These are phyloP conservation scores for Ceratotherium simum DNA, from an alignment of 2,113 vertebrate species.

Conservation along the genomic window DNA sequence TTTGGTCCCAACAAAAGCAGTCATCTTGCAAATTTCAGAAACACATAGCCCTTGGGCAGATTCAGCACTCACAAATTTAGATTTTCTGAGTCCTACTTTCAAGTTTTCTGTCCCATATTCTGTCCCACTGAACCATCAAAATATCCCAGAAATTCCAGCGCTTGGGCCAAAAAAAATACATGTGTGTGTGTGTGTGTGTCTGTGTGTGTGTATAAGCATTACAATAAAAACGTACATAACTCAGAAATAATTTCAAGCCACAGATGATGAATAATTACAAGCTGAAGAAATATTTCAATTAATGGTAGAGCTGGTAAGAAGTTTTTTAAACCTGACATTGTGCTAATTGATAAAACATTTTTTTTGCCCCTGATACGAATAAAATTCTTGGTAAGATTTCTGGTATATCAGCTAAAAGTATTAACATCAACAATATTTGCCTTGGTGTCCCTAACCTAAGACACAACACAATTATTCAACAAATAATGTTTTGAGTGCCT, in stretches of 20 bases:
- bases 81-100: not conserved
- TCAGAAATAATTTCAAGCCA: not conserved
- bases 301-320: not conserved
- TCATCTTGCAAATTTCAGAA: conserved; percentile 18
- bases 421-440: not conserved
- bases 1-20: not conserved
- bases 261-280: not conserved
- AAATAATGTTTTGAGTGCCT: not conserved
- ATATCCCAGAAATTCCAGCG: not conserved
- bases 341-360: not conserved
- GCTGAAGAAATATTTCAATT: not conserved
- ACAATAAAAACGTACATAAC: not conserved
- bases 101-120: not conserved
- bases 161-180: not conserved
- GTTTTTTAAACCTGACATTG: not conserved
- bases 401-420: not conserved
- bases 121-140: not conserved
- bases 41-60: not conserved
- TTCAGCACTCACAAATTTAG: not conserved
- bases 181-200: too few relatives aligned
- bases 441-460: not conserved
- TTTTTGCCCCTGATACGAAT: not conserved
- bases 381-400: not conserved
- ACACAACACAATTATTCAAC: not conserved
- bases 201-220: not conserved